Base-by-base conservation (phyloP, 2,113 vertebrate genomes). In the Myotis yumanensis region DNA sequence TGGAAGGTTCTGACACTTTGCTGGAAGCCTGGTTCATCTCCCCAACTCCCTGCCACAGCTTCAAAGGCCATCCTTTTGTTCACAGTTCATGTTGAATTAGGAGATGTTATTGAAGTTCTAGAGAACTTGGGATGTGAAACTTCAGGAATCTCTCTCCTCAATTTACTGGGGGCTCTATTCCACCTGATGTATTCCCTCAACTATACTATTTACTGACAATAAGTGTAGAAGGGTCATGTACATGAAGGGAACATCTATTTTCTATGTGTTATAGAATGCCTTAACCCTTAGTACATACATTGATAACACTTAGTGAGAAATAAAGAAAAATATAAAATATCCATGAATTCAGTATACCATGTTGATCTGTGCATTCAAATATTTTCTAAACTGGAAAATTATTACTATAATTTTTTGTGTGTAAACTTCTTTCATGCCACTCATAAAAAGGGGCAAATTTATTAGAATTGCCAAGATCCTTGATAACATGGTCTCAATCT, bases 261-360 rank as follows among this genome's bases (percentile, higher is more conserved):
- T 52, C 83, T 91, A 43, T 40, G 48, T 46, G 15, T 64, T 76
- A 73, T 11, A 86, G 25, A 89, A 95, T 77, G 59, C 3, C 35
- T 85, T 54, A 43, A 57, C 16, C 5, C 23, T 85, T 89, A 11
- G 46, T 46, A 46, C 37, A 37, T 43, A 32, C 23, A 85, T 0
- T 54, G 25, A 71, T 37, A 48, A 22, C 5, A 25, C 57, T 59
- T 76, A 85, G 20, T 89, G 20, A 52, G 32, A 91, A 93, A 93
- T 85, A 77, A 87, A 83, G 25, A 90, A 22, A 90, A 40, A 54
- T 59, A 62, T 16, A 66, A 81, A 95, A 81, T 77, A 86, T 5
- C 37, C 22, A 64, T 77, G n/a, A 23, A 18, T 88, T 93, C 77
- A 72, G 16, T 80, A 40, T 77, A 59, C 17, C 62, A 72, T 43